Evolutionary conservation across 1,140 invertebrate genomes (phyloP), one percentile per base, ranked within the genome.

Genomic region (Uloborus diversus): DNA sequence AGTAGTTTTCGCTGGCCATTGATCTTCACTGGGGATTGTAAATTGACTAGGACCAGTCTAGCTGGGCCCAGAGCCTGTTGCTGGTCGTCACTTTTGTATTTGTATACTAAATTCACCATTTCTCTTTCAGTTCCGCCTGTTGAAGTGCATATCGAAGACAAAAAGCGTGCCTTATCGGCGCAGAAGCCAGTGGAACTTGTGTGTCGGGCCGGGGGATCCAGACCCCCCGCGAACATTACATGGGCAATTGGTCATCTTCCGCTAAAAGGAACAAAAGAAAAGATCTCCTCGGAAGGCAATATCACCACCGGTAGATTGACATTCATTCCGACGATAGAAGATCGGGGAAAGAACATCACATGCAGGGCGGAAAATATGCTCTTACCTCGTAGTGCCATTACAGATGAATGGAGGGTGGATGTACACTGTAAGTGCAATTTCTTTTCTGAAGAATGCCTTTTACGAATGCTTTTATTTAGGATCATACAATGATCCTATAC

Each of bases 351-450:
- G 84, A 93, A 92, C 85, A 87, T 96, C 79, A 90, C 92, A 1
- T 96, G 94, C 86, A 90, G 92, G 69, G 92, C 94, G 4, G 93
- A 94, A 85, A 96, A 96, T 86, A 91, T 92, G 85, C 89, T 91
- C 71, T 90, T 93, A 86, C 88, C 88, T 33, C 90, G 88, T 27
- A 88, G 90, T 51, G 86, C 88, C 0, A 88, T 96, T 25, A 92
- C 94, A 87, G 93, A 95, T 85, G 91, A 91, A 75, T 95, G 94
- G 93, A 91, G 90, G 82, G 88, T 96, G 64, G 92, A 94, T 86
- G 93, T 96, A 85, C 93, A 94, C 85, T 95, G 94, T 96, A 89
- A 91, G 92, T 89, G 51, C n/a, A n/a, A n/a, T n/a, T n/a, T n/a
- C n/a, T n/a, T n/a, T n/a, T n/a, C n/a, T n/a, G n/a, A n/a, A n/a